phyloP scores from a whole-genome alignment of 2,797 vertebrate genomes.

The Hemitrygon akajei region DNA sequence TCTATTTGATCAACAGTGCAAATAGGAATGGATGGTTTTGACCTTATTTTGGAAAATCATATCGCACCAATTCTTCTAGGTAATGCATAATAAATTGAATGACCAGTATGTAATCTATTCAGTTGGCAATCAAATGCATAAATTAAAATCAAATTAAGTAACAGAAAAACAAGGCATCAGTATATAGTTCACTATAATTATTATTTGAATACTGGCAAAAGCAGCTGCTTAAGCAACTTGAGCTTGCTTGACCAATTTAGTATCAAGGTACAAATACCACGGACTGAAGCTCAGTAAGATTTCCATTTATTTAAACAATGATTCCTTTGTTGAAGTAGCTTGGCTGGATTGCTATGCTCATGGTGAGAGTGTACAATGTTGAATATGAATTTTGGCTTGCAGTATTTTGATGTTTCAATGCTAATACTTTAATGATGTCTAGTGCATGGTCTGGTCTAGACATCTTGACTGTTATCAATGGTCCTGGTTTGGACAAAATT shows the following conservation, averaged over 20 bases:
- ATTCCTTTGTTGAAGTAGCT: background rate
- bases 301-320: background rate
- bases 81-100: background rate
- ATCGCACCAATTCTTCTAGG: background rate
- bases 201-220: background rate
- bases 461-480: background rate
- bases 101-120: background rate
- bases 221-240: background rate
- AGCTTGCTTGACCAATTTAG: background rate
- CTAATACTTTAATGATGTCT: background rate
- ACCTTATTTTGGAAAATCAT: conserved; percentile 5
- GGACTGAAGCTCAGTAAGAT: background rate
- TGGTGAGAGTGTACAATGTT: background rate
- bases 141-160: background rate
- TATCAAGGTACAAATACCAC: background rate
- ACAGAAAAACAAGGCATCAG: background rate
- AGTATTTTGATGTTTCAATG: background rate
- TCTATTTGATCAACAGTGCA: background rate
- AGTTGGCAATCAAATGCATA: background rate
- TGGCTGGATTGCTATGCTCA: background rate
- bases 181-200: background rate
- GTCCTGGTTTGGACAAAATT: background rate
- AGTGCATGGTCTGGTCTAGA: background rate
- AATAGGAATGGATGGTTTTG: background rate
- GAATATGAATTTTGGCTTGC: background rate